These are phyloP conservation scores for Drosophila biarmipes DNA, from an alignment of 1,140 invertebrate species.

Conservation along the genomic window DNA sequence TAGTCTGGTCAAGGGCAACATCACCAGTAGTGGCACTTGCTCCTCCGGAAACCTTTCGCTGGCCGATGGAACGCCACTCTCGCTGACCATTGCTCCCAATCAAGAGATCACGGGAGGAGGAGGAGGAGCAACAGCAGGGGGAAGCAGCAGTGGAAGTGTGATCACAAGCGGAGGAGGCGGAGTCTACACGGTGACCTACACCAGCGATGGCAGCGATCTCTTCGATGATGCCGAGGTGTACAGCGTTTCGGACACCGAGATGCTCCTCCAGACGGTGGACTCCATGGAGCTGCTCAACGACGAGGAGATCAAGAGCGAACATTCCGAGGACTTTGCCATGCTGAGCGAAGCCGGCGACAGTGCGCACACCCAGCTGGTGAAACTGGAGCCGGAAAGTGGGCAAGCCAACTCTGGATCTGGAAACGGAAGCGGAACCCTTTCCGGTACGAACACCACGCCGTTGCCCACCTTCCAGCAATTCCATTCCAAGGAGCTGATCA, in stretches of 20 bases:
- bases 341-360: slow-evolving; percentile 59
- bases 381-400: slow-evolving; percentile 54
- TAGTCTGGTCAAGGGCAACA: slow-evolving; percentile 26
- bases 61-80: slow-evolving; percentile 70
- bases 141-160: slow-evolving; percentile 38
- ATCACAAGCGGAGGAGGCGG: slow-evolving; percentile 54
- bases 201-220: slow-evolving; percentile 68
- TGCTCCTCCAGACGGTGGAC: slow-evolving; percentile 88
- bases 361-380: slow-evolving; percentile 61
- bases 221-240: slow-evolving; percentile 88
- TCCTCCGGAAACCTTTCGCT: slow-evolving; percentile 56
- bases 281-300: slow-evolving; percentile 89
- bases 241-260: slow-evolving; percentile 89
- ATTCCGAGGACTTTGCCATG: slow-evolving; percentile 79
- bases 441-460: slow-evolving; percentile 87
- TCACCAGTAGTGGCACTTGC: slow-evolving; percentile 12
- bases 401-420: slow-evolving; percentile 6
- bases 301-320: slow-evolving; percentile 87
- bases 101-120: slow-evolving; percentile 31
- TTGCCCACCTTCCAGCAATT: slow-evolving; percentile 92
- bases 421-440: slow-evolving; percentile 21
- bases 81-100: slow-evolving; percentile 70
- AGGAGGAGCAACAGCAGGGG: slow-evolving; percentile 1
- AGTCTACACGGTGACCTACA: slow-evolving; percentile 81
- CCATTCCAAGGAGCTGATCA: slow-evolving; percentile 86